Base-by-base conservation (phyloP, 2,888 invertebrate species). In the Macaria liturata region DNA sequence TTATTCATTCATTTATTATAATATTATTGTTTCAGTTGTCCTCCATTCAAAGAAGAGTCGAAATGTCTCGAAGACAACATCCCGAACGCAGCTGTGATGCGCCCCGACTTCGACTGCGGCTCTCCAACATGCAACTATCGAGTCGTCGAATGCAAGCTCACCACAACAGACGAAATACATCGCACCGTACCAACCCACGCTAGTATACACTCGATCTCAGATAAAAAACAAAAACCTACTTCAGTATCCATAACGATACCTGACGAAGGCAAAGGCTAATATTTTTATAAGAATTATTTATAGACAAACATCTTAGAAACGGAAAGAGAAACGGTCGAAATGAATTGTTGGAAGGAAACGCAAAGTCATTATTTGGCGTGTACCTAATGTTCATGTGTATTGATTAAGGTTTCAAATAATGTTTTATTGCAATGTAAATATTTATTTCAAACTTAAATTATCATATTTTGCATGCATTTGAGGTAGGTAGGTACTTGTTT, bases 161-260 rank as follows among this genome's bases (percentile, higher is more conserved):
- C 92, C 30, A 91, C 87, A 9, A 84, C 86, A 30, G 89, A 92
- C 64, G 89, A 91, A 70, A 76, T 91, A 54, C 69, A 74, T 49
- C 81, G 82, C 58, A 74, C 73, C 64, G 75, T 72, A 6, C 74
- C 80, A 3, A 65, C 64, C 9, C 71, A 75, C 54, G 65, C 76
- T 48, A 77, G 69, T 68, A 69, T 76, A 57, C 78, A 78, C 64
- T 74, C 64, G 67, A 68, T 71, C 70, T 75, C 77, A 62, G 80
- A 82, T 30, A 69, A 68, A 60, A 77, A 67, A 69, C 79, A 75
- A 44, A 68, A 57, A 74, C 87, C 90, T 44, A 90, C 92, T 67
- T 93, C 94, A 32, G 93, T 94, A 61, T 93, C 94, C 31, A 93
- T 94, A 73, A 87, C 93, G 61, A 88, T 94, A 80, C 94, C 94